Conservation (phyloP, 2,888 invertebrate species). For the Crematogaster levior region DNA sequence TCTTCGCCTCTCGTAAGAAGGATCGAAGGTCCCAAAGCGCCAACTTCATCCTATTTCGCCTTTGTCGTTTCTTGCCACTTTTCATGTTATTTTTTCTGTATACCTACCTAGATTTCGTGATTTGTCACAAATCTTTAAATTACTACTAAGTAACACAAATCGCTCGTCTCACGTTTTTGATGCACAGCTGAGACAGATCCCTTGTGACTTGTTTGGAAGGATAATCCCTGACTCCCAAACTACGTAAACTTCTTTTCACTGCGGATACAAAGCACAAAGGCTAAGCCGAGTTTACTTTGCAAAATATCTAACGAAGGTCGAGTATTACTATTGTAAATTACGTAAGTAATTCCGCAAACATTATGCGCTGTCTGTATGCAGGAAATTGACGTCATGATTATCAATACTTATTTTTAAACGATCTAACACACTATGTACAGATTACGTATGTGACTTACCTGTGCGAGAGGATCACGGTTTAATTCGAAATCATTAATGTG, state of each 20-base stretch:
- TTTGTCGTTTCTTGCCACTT: conserved; percentile 65
- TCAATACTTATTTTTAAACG: conserved; percentile 62
- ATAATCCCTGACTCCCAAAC: not conserved
- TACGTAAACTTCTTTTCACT: not conserved
- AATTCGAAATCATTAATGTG: conserved; percentile 84
- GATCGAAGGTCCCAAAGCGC: conserved; percentile 78
- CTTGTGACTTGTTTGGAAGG: conserved; percentile 60
- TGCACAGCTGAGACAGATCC: conserved; percentile 58
- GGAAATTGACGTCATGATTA: conserved; percentile 44
- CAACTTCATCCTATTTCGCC: conserved; percentile 73
- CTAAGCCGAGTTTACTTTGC: not conserved
- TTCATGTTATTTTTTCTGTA: conserved; percentile 34
- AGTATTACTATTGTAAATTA: conserved; percentile 17
- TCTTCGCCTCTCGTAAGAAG: conserved; percentile 68
- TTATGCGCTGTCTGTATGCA: not conserved
- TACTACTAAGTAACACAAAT: conserved; percentile 82
- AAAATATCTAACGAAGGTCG: conserved; percentile 24
- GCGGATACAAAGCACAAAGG: not conserved
- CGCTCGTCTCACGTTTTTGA: conserved; percentile 70
- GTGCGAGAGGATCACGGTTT: conserved; percentile 73
- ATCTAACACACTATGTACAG: conserved; percentile 14
- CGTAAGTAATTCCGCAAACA: conserved; percentile 20
- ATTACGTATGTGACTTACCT: conserved; percentile 54
- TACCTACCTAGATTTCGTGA: conserved; percentile 32
- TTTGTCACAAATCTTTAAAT: conserved; percentile 78